These are phyloP conservation scores for Trissoscelio sp. DNA, from an alignment of 2,888 invertebrate genomes.

Conservation along the genomic window DNA sequence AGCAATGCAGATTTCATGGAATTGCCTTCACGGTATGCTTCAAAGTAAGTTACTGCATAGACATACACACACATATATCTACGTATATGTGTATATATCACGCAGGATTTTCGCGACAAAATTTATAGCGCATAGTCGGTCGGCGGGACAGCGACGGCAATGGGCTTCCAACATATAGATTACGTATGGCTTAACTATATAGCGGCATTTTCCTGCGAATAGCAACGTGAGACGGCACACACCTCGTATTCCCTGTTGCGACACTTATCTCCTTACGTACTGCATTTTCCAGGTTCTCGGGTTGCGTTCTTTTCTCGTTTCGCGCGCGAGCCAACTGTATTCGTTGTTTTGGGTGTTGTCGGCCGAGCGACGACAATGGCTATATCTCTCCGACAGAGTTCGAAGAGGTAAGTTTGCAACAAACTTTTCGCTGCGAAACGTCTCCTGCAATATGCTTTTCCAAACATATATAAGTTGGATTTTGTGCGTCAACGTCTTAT, in stretches of 20 bases:
- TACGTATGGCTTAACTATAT: constrained; percentile 57
- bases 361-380: constrained; percentile 38
- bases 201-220: constrained; percentile 46
- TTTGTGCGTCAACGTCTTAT: constrained; percentile 43
- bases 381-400: constrained; percentile 46
- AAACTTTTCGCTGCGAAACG: constrained; percentile 45
- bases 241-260: constrained; percentile 80
- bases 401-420: constrained; percentile 55
- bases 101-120: constrained; percentile 47
- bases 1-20: constrained; percentile 41
- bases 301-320: constrained; percentile 53
- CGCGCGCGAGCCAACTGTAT: constrained; percentile 40
- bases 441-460: constrained; percentile 32
- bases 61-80: not conserved
- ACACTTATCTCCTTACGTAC: constrained; percentile 79
- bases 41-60: constrained; percentile 41
- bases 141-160: constrained; percentile 37
- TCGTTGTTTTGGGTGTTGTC: constrained; percentile 56
- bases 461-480: constrained; percentile 43
- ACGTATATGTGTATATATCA: constrained; percentile 37
- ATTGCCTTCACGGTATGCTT: constrained; percentile 27
- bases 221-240: constrained; percentile 63
- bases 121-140: constrained; percentile 52
- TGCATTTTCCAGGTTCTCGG: constrained; percentile 75
- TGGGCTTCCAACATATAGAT: constrained; percentile 56